Evolutionary conservation across 2,888 invertebrate species (phyloP).

Genomic region (Lysandra coridon): DNA sequence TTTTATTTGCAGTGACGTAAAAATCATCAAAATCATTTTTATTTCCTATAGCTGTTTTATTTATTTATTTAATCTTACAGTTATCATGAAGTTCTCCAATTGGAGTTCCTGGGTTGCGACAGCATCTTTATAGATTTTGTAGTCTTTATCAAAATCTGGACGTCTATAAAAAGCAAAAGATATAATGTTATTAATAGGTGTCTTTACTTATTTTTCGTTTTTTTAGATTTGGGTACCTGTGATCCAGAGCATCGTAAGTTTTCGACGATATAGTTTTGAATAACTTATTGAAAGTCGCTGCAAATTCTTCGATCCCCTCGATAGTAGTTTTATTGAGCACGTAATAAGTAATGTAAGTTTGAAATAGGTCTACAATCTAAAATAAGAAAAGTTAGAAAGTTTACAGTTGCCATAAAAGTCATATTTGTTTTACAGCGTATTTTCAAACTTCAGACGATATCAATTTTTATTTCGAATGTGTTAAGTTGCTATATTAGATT

Average conservation of each 20-base stretch:
- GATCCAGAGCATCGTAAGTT: slow-evolving; percentile 89
- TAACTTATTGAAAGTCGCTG: slow-evolving; percentile 83
- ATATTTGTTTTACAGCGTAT: neutral
- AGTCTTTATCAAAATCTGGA: slow-evolving; percentile 88
- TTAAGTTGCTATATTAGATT: no score
- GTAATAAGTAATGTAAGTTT: slow-evolving; percentile 86
- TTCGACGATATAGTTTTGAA: slow-evolving; percentile 85
- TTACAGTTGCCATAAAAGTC: neutral
- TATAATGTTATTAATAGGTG: neutral
- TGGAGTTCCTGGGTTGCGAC: slow-evolving; percentile 86
- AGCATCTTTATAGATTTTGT: slow-evolving; percentile 84
- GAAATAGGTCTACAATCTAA: slow-evolving; percentile 87
- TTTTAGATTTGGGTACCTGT: slow-evolving; percentile 73
- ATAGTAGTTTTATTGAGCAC: slow-evolving; percentile 87
- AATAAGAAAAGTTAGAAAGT: slow-evolving; percentile 40
- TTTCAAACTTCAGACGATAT: neutral
- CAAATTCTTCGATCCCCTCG: slow-evolving; percentile 89
- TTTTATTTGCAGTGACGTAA: neutral
- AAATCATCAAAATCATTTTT: no score
- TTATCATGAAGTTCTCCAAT: slow-evolving; percentile 86
- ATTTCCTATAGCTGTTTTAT: neutral
- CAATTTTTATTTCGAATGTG: no score
- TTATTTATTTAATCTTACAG: slow-evolving; percentile 49
- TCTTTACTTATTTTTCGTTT: neutral
- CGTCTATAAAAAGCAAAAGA: slow-evolving; percentile 51